A percentile compares a stretch with the other conserved stretches of the same genome.
Conservation (phyloP, 2,113 vertebrate genomes). For the Cricetomys ansorgei region DNA sequence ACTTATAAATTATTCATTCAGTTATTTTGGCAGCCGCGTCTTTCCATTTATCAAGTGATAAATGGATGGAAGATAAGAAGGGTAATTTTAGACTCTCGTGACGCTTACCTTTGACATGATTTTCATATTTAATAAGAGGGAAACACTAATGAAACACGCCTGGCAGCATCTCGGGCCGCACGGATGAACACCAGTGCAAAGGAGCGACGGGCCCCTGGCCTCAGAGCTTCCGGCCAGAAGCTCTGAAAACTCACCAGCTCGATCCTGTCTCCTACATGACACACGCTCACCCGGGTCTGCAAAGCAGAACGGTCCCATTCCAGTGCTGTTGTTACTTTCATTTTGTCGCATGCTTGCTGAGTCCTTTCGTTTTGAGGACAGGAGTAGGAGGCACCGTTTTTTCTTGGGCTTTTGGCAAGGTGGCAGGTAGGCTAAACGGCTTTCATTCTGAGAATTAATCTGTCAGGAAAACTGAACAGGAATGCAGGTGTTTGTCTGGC, state of each 20-base stretch:
- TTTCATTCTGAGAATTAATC: not conserved
- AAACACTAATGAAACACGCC: constrained; percentile 83
- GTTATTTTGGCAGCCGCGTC: constrained; percentile 90
- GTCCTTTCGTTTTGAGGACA: not conserved
- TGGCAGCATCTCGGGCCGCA: constrained; percentile 69
- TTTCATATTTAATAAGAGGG: constrained; percentile 89
- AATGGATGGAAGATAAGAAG: constrained; percentile 88
- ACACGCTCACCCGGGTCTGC: not conserved
- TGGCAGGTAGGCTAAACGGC: not conserved
- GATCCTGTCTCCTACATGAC: not conserved
- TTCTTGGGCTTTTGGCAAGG: not conserved
- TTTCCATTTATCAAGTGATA: constrained; percentile 91
- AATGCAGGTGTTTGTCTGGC: not conserved
- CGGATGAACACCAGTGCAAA: constrained; percentile 7
- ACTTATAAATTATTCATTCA: constrained; percentile 92
- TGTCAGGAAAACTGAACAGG: not conserved
- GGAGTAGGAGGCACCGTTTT: not conserved
- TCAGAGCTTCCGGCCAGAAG: not conserved
- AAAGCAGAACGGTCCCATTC: not conserved
- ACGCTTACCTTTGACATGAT: constrained; percentile 91
- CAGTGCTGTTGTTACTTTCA: not conserved
- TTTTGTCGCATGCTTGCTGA: not conserved
- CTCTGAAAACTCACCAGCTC: not conserved
- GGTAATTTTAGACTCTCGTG: constrained; percentile 87
- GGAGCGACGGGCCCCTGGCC: not conserved